Percentiles rank a stretch among this genome's conserved stretches.
Conservation (phyloP, 2,888 invertebrate genomes). For the Synergus laeviventris region DNA sequence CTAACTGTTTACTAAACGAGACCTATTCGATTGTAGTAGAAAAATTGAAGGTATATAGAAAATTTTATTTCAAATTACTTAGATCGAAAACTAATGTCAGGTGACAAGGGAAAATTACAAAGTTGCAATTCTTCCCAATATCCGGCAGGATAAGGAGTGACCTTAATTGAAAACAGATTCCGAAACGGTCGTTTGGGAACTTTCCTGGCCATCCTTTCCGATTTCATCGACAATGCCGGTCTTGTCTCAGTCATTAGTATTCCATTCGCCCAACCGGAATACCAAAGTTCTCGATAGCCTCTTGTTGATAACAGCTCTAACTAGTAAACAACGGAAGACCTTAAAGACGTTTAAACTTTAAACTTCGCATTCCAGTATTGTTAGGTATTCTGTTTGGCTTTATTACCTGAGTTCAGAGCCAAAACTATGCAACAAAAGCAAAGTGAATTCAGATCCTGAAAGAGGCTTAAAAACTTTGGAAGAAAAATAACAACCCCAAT, state of each 20-base stretch:
- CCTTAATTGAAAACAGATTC: slow-evolving; percentile 37
- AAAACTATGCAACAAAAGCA: slow-evolving; percentile 13
- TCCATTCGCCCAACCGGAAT: slow-evolving; percentile 33
- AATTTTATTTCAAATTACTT: neutral
- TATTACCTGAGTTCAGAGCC: slow-evolving; percentile 9
- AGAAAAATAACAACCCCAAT: no score
- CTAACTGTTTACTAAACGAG: neutral
- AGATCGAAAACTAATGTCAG: neutral
- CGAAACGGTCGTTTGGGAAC: slow-evolving; percentile 27
- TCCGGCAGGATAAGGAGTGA: neutral
- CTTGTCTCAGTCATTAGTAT: slow-evolving; percentile 39
- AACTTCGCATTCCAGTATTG: slow-evolving; percentile 12
- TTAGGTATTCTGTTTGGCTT: slow-evolving; percentile 33
- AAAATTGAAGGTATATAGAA: no score
- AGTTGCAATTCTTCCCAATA: slow-evolving; percentile 14
- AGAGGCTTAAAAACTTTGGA: no score
- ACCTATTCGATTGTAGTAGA: no score
- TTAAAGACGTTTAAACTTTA: slow-evolving; percentile 35
- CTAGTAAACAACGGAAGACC: slow-evolving; percentile 37
- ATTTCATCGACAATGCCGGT: slow-evolving; percentile 36
- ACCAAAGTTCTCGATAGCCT: slow-evolving; percentile 35
- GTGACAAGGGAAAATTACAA: slow-evolving; percentile 16
- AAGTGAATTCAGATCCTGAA: no score
- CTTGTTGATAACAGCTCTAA: slow-evolving; percentile 38
- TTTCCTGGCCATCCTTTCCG: slow-evolving; percentile 32